Evolutionary conservation across 2,888 invertebrate genomes (phyloP).

Genomic region (Drosophila mulleri): DNA sequence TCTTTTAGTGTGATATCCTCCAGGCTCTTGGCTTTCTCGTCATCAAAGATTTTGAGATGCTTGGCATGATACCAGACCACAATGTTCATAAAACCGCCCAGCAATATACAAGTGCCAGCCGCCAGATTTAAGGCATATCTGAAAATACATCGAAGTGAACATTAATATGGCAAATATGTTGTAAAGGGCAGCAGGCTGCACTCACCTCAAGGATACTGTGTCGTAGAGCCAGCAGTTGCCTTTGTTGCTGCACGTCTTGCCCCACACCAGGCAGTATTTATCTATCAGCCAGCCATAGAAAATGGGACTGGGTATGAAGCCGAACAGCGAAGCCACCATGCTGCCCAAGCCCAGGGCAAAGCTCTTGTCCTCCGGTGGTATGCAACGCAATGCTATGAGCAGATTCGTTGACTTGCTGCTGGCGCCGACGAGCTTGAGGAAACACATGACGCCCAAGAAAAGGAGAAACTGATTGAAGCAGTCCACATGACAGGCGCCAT

Average conservation of each 20-base stretch:
- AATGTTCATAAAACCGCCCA: slow-evolving; percentile 88
- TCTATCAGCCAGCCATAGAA: slow-evolving; percentile 89
- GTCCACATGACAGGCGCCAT: slow-evolving; percentile 87
- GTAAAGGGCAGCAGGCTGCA: not conserved
- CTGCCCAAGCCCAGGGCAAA: slow-evolving; percentile 89
- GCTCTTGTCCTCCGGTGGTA: slow-evolving; percentile 89
- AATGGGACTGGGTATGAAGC: slow-evolving; percentile 90
- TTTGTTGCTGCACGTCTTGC: slow-evolving; percentile 88
- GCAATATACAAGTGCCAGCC: slow-evolving; percentile 87
- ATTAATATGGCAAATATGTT: too few species aligned
- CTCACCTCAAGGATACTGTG: slow-evolving; percentile 86
- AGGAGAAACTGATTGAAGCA: slow-evolving; percentile 86
- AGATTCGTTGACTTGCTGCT: slow-evolving; percentile 87
- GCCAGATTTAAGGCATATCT: slow-evolving; percentile 87
- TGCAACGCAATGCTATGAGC: slow-evolving; percentile 87
- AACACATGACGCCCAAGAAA: slow-evolving; percentile 86
- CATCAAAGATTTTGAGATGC: slow-evolving; percentile 89
- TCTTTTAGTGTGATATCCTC: slow-evolving; percentile 26
- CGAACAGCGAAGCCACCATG: slow-evolving; percentile 88
- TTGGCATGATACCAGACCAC: slow-evolving; percentile 89
- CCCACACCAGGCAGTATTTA: slow-evolving; percentile 89
- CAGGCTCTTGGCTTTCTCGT: slow-evolving; percentile 83
- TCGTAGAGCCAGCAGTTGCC: slow-evolving; percentile 92
- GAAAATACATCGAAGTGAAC: too few species aligned
- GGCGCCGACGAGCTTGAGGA: slow-evolving; percentile 87